Percentiles rank a stretch among this genome's conserved stretches.
Conservation (phyloP, 2,797 vertebrate species). For the Arremon aurantiirostris region DNA sequence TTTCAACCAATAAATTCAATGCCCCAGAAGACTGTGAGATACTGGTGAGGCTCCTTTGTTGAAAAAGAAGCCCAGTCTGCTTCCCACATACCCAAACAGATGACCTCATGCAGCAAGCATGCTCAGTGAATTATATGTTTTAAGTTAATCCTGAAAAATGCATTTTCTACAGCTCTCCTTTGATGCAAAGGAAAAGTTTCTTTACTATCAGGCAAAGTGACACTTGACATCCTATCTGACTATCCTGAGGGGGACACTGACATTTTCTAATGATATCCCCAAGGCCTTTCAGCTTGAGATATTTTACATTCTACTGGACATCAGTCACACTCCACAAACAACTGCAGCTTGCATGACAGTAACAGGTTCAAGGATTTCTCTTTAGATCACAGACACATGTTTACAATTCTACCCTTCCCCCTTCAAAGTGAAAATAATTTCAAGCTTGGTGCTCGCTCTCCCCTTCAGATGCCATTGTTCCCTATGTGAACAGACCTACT, state of each 20-base stretch:
- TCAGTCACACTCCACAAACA: constrained; percentile 68
- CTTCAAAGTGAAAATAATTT: constrained; percentile 47
- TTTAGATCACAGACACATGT: constrained; percentile 56
- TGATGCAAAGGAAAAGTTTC: constrained; percentile 56
- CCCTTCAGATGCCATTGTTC: not conserved
- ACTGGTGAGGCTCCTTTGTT: not conserved
- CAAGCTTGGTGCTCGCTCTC: not conserved
- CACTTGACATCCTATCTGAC: constrained; percentile 55
- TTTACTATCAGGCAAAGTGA: constrained; percentile 37
- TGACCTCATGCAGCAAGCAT: not conserved
- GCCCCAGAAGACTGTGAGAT: not conserved
- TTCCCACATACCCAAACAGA: constrained; percentile 15
- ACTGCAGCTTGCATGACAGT: constrained; percentile 69
- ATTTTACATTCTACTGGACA: constrained; percentile 69
- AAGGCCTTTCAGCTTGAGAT: constrained; percentile 63
- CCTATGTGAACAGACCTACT: not conserved
- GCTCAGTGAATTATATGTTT: not conserved
- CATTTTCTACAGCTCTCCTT: constrained; percentile 41
- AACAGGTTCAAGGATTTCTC: constrained; percentile 72
- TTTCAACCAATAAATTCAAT: not conserved
- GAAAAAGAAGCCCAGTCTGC: not conserved
- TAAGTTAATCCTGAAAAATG: constrained; percentile 45
- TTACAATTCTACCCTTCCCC: constrained; percentile 47
- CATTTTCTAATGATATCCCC: constrained; percentile 70
- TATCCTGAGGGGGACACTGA: constrained; percentile 57